These are phyloP conservation scores for Onychomys arenicola DNA, from an alignment of 2,797 vertebrate species.

Conservation along the genomic window DNA sequence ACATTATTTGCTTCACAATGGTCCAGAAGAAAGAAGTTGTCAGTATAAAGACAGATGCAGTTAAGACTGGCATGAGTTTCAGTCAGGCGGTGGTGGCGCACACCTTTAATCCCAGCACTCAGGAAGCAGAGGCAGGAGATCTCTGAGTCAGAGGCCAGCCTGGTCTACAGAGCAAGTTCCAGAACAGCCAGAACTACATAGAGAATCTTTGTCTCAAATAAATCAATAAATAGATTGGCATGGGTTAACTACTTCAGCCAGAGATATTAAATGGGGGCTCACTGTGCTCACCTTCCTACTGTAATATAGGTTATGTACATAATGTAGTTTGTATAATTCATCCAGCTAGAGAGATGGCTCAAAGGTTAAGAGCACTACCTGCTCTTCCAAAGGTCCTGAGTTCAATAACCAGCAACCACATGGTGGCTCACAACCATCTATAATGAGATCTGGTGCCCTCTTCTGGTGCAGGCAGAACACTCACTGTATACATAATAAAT, in stretches of 20 bases:
- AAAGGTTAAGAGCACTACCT: not conserved
- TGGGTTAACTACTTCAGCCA: not conserved
- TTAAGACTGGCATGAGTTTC: not conserved
- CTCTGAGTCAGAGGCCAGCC: no score
- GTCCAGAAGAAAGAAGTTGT: not conserved
- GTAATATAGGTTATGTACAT: slow-evolving; percentile 33
- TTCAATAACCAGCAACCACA: not conserved
- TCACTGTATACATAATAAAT: not conserved
- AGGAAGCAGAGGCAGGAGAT: no score
- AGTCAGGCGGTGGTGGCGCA: not conserved
- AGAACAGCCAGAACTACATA: no score
- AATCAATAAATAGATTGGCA: not conserved
- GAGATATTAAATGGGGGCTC: not conserved
- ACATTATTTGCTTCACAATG: slow-evolving; percentile 59
- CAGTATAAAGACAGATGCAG: slow-evolving; percentile 30
- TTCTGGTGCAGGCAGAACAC: not conserved
- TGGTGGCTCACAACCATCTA: not conserved
- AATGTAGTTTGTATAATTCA: slow-evolving; percentile 61
- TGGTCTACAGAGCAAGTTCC: no score
- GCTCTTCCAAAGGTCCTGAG: not conserved
- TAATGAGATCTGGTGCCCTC: not conserved
- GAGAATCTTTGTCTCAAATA: no score
- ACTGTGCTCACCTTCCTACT: not conserved
- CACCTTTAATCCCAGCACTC: not conserved
- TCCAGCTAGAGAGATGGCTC: not conserved